Conservation (phyloP, 2,113 vertebrate species). For the Oenanthe oenanthe region DNA sequence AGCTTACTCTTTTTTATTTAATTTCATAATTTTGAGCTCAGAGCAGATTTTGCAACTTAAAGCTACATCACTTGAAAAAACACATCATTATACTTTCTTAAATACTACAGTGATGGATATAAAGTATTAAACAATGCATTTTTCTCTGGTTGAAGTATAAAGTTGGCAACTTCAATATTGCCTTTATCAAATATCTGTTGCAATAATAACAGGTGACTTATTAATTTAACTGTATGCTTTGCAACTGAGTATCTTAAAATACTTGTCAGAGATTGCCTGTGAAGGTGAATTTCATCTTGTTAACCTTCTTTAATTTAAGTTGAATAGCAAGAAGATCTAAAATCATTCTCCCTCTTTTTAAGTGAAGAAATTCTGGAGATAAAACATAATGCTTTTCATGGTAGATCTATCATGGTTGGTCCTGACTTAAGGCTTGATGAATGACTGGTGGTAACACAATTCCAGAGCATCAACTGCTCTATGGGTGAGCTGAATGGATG, state of each 20-base stretch:
- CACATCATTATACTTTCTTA: background rate
- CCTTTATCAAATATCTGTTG: background rate
- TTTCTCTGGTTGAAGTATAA: background rate
- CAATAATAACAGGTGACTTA: background rate
- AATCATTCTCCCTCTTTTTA: background rate
- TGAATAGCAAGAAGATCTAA: background rate
- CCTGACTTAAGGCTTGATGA: background rate
- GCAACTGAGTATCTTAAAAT: background rate
- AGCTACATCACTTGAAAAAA: background rate
- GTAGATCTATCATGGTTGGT: background rate
- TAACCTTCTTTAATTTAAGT: background rate
- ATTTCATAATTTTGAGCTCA: background rate
- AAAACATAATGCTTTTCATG: background rate
- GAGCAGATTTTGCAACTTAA: background rate
- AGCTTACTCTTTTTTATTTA: background rate
- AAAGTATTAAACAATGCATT: background rate
- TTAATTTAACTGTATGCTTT: background rate
- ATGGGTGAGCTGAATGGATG: background rate
- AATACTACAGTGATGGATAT: background rate
- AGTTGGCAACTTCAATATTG: background rate
- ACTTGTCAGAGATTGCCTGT: background rate
- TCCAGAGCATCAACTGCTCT: background rate
- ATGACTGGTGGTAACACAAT: background rate
- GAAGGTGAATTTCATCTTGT: background rate
- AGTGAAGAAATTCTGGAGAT: background rate